phyloP scores from a whole-genome alignment of 2,113 vertebrate species.

The Apteryx mantelli region DNA sequence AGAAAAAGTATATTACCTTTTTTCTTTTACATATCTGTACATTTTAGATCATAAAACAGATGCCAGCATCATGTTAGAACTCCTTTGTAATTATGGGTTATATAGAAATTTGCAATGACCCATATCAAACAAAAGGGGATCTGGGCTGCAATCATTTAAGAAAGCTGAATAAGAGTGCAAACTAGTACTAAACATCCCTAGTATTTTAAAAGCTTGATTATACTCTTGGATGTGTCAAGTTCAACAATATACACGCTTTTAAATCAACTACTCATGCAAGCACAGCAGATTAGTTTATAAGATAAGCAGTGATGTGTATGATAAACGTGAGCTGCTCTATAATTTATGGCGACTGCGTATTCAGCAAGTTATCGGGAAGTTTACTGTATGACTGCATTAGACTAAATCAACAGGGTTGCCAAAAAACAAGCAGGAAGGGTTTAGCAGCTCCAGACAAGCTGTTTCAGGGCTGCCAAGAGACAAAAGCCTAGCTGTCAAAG shows the following conservation, averaged over 20 bases:
- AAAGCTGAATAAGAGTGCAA: neutral
- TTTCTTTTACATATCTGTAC: neutral
- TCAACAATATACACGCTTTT: constrained; percentile 65
- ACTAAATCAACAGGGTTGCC: neutral
- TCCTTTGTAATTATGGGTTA: accelerated
- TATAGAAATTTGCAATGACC: neutral
- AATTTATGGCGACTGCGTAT: neutral
- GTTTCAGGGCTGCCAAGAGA: neutral
- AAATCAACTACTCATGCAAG: constrained; percentile 66
- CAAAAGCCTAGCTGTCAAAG: neutral
- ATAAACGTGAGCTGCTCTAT: constrained; percentile 61
- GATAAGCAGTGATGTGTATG: constrained; percentile 63
- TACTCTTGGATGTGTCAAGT: constrained; percentile 58
- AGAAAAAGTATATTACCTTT: neutral
- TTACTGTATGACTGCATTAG: accelerated
- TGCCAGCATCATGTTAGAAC: neutral
- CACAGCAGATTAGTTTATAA: constrained; percentile 69
- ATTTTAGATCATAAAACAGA: constrained; percentile 12
- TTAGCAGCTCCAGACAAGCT: neutral
- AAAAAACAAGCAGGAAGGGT: neutral
- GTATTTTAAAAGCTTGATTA: constrained; percentile 41
- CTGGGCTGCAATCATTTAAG: neutral
- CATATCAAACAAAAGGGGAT: neutral
- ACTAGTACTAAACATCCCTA: neutral
- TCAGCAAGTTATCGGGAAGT: neutral